Evolutionary conservation across 2,797 vertebrate species (phyloP), one percentile per base, ranked within the genome.

Genomic region (Leucoraja ocellata): DNA sequence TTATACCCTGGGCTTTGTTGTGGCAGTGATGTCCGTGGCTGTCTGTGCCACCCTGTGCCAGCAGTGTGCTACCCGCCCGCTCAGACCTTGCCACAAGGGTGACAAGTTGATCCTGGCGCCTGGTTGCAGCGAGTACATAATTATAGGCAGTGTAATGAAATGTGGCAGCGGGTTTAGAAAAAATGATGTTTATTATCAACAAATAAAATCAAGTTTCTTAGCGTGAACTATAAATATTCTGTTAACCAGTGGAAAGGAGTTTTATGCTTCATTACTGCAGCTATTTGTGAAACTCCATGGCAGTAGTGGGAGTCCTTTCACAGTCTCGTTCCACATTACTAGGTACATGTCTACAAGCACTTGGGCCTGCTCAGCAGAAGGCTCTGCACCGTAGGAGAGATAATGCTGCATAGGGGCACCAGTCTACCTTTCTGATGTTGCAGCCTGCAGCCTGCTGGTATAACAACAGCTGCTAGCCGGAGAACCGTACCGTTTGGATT

Each of bases 61-160:
- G 93, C 98, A 99, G 95, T 99, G 99, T 10, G 99, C 98, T 10
- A 98, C 99, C 0, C 98, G 98, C 46, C 98, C 99, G 71, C 99
- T 99, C 96, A 99, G 98, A 98, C 98, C 98, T 21, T 99, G 98
- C 93, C 99, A 99, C 97, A 99, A 99, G 0, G 98, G 99, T 96
- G 98, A 98, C 79, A 99, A 99, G 96, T 99, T 98, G 96, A 99
- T 98, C 95, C 98, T 99, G 94, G 99, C 98, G 2, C 99, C 99
- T 95, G 99, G 98, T 96, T 99, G 99, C 97, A 99, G 98, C 95
- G 99, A 99, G 93, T 96, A 99, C 99, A 95, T 99, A 97, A 97
- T 96, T 95, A 93, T 95, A 94, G 94, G 94, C 94, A 93, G 93
- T 93, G 94, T 94, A 97, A 97, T 97, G 97, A 98, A 98, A 58